A percentile compares a stretch with the other conserved stretches of the same genome.
Conservation (phyloP, 2,888 invertebrate species). For the Synergus gifuensis region DNA sequence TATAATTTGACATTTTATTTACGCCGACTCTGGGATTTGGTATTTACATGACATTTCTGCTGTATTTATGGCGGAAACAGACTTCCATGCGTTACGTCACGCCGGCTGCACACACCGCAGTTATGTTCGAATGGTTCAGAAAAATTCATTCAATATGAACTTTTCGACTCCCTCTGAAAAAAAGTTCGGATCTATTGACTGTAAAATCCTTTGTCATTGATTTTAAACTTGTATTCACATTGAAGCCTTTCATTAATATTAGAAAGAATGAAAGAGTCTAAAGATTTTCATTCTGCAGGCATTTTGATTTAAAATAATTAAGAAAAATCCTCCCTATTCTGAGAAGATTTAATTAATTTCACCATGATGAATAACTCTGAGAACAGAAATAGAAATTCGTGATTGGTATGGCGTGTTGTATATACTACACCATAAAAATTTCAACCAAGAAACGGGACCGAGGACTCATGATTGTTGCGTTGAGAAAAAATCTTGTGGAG, state of each 20-base stretch:
- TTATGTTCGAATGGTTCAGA: constrained; percentile 32
- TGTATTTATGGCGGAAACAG: constrained; percentile 32
- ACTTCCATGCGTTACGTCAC: constrained; percentile 36
- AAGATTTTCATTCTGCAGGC: not conserved
- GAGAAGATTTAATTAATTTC: not conserved
- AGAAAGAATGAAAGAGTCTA: not conserved
- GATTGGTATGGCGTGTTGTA: not conserved
- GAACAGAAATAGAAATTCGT: not conserved
- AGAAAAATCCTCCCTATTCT: not conserved
- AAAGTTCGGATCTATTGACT: not conserved
- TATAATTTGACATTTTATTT: constrained; percentile 23
- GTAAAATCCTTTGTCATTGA: not conserved
- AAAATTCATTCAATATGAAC: constrained; percentile 12
- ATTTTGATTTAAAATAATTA: not conserved
- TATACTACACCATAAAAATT: constrained; percentile 5
- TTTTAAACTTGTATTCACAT: not conserved
- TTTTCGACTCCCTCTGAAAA: constrained; percentile 2
- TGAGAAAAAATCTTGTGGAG: constrained; percentile 32
- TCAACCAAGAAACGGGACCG: constrained; percentile 39
- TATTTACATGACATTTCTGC: constrained; percentile 37
- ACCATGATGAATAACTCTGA: not conserved
- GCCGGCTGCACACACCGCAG: not conserved
- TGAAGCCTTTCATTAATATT: too few species aligned
- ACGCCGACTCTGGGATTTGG: not conserved
- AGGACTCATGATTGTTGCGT: constrained; percentile 35